These are phyloP conservation scores for Tipula lateralis DNA, from an alignment of 2,888 invertebrate genomes.

Conservation along the genomic window DNA sequence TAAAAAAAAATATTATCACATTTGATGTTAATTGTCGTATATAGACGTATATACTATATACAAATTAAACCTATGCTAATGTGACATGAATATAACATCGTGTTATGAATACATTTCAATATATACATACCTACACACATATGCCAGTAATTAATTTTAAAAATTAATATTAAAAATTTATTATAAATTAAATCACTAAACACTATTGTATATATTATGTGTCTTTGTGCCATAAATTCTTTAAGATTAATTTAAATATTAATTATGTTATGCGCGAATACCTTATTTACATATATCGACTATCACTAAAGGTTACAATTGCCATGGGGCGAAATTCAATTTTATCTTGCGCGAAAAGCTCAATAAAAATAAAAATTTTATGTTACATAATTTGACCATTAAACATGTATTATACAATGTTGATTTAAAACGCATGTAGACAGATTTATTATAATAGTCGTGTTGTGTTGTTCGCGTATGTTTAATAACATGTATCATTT, in stretches of 20 bases:
- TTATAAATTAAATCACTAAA: background rate
- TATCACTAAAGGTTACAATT: background rate
- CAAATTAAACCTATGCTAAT: background rate
- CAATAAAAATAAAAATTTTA: background rate
- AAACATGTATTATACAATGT: background rate
- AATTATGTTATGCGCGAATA: background rate
- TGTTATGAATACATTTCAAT: background rate
- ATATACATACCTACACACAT: too few species aligned
- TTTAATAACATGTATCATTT: background rate
- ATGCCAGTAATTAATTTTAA: background rate
- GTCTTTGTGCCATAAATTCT: background rate
- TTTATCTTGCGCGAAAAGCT: background rate
- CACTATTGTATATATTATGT: background rate
- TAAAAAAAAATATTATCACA: background rate
- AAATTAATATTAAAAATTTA: background rate
- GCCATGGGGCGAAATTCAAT: background rate
- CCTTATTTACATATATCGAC: background rate
- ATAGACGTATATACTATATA: background rate
- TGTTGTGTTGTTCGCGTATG: background rate
- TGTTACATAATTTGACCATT: background rate
- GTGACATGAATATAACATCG: constrained; percentile 1
- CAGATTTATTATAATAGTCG: background rate
- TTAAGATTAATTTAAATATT: background rate
- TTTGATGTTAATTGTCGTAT: background rate
- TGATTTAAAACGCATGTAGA: background rate